Conservation (phyloP, 2,797 vertebrate species). For the Mus minutoides region DNA sequence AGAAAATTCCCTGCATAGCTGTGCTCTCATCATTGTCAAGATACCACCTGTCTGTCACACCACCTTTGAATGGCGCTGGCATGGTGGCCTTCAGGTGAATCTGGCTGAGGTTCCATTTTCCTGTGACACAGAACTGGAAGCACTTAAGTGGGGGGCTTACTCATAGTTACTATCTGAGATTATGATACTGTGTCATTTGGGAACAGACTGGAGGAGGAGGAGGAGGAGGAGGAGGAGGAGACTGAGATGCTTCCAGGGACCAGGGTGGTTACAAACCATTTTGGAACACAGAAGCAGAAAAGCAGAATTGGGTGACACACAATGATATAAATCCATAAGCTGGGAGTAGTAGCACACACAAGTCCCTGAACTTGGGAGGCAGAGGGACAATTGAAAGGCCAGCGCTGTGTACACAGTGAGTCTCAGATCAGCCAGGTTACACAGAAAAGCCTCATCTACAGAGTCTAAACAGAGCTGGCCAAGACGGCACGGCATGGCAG, state of each 20-base stretch:
- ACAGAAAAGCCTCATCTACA: not conserved
- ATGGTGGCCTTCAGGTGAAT: not conserved
- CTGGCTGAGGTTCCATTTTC: not conserved
- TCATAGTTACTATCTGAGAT: not conserved
- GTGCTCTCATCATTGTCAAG: not conserved
- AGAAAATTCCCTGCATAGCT: fast-evolving
- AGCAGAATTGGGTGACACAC: not conserved
- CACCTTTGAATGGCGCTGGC: not conserved
- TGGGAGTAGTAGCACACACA: not conserved
- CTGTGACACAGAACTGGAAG: not conserved
- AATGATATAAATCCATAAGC: not conserved
- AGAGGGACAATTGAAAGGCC: not conserved
- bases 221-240: not conserved
- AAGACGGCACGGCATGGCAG: not conserved
- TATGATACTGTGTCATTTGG: not conserved
- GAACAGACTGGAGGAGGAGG: not conserved
- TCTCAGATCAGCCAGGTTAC: not conserved
- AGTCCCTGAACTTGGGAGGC: not conserved
- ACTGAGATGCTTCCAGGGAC: not conserved
- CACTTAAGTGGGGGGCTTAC: not conserved
- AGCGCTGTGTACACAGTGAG: not conserved
- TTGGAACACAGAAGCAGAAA: not conserved
- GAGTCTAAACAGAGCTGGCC: too few relatives aligned
- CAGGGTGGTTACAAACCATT: not conserved
- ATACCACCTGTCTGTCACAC: not conserved